phyloP scores from a whole-genome alignment of 2,888 invertebrate species.

The Melanostoma mellinum region DNA sequence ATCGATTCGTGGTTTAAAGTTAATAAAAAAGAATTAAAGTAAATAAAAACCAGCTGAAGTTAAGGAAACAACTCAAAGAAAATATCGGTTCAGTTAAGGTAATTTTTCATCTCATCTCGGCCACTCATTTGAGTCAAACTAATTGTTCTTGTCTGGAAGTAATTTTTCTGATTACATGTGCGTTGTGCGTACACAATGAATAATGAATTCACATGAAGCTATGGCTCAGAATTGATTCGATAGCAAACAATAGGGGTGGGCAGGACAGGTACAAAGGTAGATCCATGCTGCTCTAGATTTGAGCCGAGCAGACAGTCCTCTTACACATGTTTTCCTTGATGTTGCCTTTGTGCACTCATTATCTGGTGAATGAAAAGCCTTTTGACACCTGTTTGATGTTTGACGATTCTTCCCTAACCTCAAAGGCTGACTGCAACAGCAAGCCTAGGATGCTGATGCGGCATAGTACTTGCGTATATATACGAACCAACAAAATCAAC shows the following conservation, averaged over 20 bases:
- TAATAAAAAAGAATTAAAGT: too few species aligned
- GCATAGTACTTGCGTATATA: conserved; percentile 17
- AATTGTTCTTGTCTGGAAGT: conserved; percentile 67
- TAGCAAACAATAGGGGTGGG: conserved; percentile 64
- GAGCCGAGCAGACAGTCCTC: conserved; percentile 50
- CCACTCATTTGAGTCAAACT: conserved; percentile 62
- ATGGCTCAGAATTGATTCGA: conserved; percentile 63
- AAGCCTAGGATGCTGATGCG: conserved; percentile 48
- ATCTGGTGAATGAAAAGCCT: conserved; percentile 73
- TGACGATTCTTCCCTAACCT: conserved; percentile 72
- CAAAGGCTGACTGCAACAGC: conserved; percentile 62
- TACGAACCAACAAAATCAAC: conserved; percentile 21
- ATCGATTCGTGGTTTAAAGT: conserved; percentile 28
- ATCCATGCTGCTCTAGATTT: conserved; percentile 60
- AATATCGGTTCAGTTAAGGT: conserved; percentile 50
- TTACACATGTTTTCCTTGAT: conserved; percentile 69
- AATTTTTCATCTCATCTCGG: conserved; percentile 49
- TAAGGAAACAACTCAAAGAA: conserved; percentile 17
- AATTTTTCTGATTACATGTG: conserved; percentile 52
- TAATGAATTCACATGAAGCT: conserved; percentile 61
- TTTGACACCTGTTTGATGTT: conserved; percentile 73
- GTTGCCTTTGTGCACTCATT: conserved; percentile 70
- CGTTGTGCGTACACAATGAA: conserved; percentile 62
- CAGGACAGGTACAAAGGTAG: conserved; percentile 43
- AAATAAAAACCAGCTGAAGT: too few species aligned